Evolutionary conservation across 2,113 vertebrate genomes (phyloP).

Genomic region (Psephotus haematonotus): DNA sequence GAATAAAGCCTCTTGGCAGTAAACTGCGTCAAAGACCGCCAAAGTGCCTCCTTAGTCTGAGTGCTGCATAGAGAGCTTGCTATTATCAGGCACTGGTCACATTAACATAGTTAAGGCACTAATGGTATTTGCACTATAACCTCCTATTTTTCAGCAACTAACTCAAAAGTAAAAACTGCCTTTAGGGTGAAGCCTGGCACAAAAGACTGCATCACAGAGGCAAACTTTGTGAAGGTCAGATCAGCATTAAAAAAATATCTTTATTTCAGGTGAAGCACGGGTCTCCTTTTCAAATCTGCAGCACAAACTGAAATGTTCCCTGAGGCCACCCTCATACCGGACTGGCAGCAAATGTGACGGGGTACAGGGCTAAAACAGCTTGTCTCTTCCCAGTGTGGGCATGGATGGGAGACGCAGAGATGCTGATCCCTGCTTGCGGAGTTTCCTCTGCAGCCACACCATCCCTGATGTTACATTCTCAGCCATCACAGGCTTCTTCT

Average conservation of each 20-base stretch:
- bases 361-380: not conserved
- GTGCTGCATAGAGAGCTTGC: not conserved
- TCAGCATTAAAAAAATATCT: not conserved
- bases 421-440: not conserved
- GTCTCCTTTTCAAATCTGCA: not conserved
- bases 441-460: not conserved
- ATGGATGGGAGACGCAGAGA: not conserved
- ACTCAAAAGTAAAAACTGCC: not conserved
- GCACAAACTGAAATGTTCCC: not conserved
- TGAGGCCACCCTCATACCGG: not conserved
- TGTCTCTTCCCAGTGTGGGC: fast-evolving
- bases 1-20: constrained; percentile 68
- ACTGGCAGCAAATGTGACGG: not conserved
- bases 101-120: not conserved
- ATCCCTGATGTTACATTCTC: fast-evolving
- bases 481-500: not conserved
- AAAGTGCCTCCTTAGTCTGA: constrained; percentile 16
- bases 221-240: not conserved
- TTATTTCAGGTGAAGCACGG: not conserved
- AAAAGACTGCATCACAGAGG: not conserved
- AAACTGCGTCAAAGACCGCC: constrained; percentile 33
- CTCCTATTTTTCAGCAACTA: not conserved
- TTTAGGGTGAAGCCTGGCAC: not conserved
- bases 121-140: not conserved
- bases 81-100: not conserved